Base-by-base conservation (phyloP, 23 tunicate species). In the Styela clava region DNA sequence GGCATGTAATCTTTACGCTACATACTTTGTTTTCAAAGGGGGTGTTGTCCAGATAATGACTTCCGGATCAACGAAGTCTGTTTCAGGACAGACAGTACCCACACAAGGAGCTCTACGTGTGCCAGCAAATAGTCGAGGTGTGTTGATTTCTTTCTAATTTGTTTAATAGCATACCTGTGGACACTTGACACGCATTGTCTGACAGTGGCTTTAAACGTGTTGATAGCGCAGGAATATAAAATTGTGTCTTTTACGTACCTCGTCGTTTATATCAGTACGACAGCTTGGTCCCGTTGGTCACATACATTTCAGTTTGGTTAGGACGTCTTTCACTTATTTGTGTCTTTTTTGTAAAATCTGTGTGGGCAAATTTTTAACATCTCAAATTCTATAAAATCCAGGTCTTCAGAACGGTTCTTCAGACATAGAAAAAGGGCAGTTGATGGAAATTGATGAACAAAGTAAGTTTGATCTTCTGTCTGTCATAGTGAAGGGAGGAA, bases 41-140 rank as follows among this genome's bases (percentile, higher is more conserved):
- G 91, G 91, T 32, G 76, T 82, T 24, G 91, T 87, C 35, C 85
- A 87, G 63, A 87, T 87, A 5, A 86, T 87, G 27, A 82, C 91
- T 32, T 34, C 85, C 28, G 61, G 73, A 56, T 79, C 68, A 1
- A 36, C 64, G 1, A 63, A 81, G 2, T 68, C 83, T 22, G 37
- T 64, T 27, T 65, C 79, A 7, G 78, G 56, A 65, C 9, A 9
- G 70, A n/a, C n/a, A n/a, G n/a, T n/a, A n/a, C n/a, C n/a, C n/a
- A n/a, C n/a, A n/a, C n/a, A n/a, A n/a, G n/a, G n/a, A n/a, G n/a
- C n/a, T n/a, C n/a, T n/a, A n/a, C n/a, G n/a, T n/a, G n/a, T n/a
- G n/a, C n/a, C n/a, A n/a, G n/a, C n/a, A n/a, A n/a, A n/a, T n/a
- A 16, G 70, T 65, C 70, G 70, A 5, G 70, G 9, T 65, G 16